These are phyloP conservation scores for Nephrotoma flavescens DNA, from an alignment of 2,888 invertebrate species.

Conservation along the genomic window DNA sequence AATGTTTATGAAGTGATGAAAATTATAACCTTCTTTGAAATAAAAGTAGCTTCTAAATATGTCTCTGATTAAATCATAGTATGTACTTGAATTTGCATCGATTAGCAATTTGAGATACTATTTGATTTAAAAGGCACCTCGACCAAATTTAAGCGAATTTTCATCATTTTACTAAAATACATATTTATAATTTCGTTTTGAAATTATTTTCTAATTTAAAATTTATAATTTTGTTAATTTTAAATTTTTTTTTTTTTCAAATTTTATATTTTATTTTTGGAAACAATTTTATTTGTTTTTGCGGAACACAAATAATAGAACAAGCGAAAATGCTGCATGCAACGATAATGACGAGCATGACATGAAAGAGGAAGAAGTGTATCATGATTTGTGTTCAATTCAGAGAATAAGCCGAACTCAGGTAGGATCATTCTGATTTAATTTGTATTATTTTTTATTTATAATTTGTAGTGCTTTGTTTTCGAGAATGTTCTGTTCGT, in stretches of 20 bases:
- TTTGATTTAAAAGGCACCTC: background rate
- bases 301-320: conserved; percentile 28
- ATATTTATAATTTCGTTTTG: conserved; percentile 6
- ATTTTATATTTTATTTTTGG: conserved; percentile 8
- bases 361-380: conserved; percentile 75
- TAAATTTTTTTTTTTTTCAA: conserved; percentile 4
- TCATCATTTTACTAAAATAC: conserved; percentile 10
- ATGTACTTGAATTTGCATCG: too few species aligned
- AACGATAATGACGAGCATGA: conserved; percentile 32
- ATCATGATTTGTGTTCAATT: conserved; percentile 82
- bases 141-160: background rate
- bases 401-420: conserved; percentile 39
- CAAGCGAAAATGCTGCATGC: conserved; percentile 35
- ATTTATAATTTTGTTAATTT: background rate
- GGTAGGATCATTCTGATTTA: conserved; percentile 22
- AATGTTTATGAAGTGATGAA: background rate
- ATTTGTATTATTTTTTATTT: conserved; percentile 6
- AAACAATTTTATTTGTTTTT: background rate
- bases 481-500: background rate
- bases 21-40: background rate
- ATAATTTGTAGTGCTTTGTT: conserved; percentile 1
- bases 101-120: too few species aligned
- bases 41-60: background rate
- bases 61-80: too few species aligned
- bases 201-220: conserved; percentile 6